Conservation (phyloP, 1,140 invertebrate species). For the Drosophila funebris region DNA sequence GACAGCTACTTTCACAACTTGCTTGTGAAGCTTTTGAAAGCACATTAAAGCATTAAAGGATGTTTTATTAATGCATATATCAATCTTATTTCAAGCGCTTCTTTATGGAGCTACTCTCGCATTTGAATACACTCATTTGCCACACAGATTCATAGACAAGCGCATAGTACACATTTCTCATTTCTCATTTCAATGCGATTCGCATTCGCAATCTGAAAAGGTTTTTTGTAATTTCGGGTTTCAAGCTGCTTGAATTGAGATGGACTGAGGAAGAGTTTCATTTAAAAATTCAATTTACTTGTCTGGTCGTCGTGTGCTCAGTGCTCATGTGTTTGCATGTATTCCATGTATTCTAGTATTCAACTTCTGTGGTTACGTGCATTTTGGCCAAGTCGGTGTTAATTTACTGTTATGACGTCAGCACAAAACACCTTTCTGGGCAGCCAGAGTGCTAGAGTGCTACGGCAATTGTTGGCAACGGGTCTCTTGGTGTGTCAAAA, state of each 20-base stretch:
- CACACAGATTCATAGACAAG: background rate
- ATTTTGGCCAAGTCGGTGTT: conserved; percentile 35
- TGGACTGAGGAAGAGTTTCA: conserved; percentile 5
- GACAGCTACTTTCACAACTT: too few species aligned
- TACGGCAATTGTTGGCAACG: background rate
- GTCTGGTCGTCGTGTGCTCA: background rate
- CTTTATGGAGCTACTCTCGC: conserved; percentile 23
- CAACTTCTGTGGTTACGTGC: conserved; percentile 1
- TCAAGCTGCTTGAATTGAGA: background rate
- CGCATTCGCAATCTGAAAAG: conserved; percentile 35
- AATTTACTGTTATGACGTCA: conserved; percentile 77
- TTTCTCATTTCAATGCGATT: conserved; percentile 43
- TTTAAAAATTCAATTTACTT: conserved; percentile 52
- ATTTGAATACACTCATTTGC: conserved; percentile 7
- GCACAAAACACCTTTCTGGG: conserved; percentile 20
- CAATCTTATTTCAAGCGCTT: background rate
- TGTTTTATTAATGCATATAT: background rate
- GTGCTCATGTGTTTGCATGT: background rate
- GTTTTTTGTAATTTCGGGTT: conserved; percentile 35
- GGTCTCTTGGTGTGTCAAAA: conserved; percentile 10
- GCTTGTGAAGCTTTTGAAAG: too few species aligned
- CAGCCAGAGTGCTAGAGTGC: background rate
- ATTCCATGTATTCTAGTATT: background rate
- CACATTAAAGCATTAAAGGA: too few species aligned
- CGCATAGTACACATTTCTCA: conserved; percentile 7